Percentiles rank a stretch among this genome's conserved stretches.
phyloP scores from a whole-genome alignment of 2,888 invertebrate species.

The Norana najaformis region DNA sequence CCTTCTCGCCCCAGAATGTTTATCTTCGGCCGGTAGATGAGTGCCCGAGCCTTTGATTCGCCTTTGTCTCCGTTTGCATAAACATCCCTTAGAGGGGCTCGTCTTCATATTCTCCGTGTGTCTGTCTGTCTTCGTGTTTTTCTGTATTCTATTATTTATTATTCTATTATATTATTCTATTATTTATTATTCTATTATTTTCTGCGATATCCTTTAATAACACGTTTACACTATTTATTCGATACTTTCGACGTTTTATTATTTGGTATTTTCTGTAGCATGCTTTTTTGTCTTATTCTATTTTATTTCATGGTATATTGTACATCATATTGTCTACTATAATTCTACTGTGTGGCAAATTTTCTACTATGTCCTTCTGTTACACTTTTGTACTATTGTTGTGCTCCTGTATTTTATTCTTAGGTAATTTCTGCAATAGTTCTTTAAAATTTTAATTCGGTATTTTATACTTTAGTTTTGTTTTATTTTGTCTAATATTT shows the following conservation, averaged over 20 bases:
- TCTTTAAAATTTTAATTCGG: neutral
- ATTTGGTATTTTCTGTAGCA: neutral
- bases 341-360: neutral
- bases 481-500: neutral
- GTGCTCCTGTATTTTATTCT: too few species aligned
- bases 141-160: too few species aligned
- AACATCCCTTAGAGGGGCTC: too few species aligned
- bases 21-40: neutral
- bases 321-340: too few species aligned
- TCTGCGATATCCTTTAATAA: too few species aligned
- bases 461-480: neutral
- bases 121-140: too few species aligned
- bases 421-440: neutral
- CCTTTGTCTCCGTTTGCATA: too few species aligned
- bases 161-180: too few species aligned
- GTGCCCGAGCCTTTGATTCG: neutral
- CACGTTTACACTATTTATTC: neutral
- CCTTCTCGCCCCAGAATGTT: neutral
- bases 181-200: too few species aligned
- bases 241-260: neutral
- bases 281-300: neutral
- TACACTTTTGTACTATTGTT: neutral
- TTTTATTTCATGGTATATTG: too few species aligned
- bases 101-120: too few species aligned
- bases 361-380: neutral